These are phyloP conservation scores for Melanargia galathea DNA, from an alignment of 2,888 invertebrate species.

Conservation along the genomic window DNA sequence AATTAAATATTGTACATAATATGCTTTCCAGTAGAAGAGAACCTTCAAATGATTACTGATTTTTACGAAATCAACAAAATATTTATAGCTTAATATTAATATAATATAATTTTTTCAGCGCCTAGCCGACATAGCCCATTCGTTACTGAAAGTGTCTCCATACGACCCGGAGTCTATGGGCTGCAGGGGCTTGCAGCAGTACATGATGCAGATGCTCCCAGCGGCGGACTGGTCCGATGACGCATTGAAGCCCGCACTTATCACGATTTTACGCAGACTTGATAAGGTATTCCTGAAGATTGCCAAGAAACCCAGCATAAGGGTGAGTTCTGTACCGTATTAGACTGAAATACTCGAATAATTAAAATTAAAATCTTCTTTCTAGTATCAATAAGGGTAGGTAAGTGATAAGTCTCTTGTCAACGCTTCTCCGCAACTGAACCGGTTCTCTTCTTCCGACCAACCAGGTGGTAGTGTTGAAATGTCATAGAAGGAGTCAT, in stretches of 20 bases:
- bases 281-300: slow-evolving; percentile 99
- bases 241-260: slow-evolving; percentile 93
- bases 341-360: not conserved
- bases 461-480: too few species aligned
- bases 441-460: too few species aligned
- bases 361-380: too few species aligned
- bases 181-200: slow-evolving; percentile 95
- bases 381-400: too few species aligned
- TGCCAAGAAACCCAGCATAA: slow-evolving; percentile 96
- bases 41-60: too few species aligned
- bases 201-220: slow-evolving; percentile 95
- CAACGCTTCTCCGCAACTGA: too few species aligned
- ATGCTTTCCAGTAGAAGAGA: too few species aligned
- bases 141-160: slow-evolving; percentile 97
- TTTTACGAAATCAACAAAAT: too few species aligned
- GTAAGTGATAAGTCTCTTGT: too few species aligned
- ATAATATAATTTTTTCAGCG: slow-evolving; percentile 85
- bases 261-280: slow-evolving; percentile 93
- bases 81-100: too few species aligned
- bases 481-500: too few species aligned
- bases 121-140: slow-evolving; percentile 97
- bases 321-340: slow-evolving; percentile 77
- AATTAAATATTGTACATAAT: too few species aligned
- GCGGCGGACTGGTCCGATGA: slow-evolving; percentile 98
- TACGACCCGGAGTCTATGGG: slow-evolving; percentile 99